A percentile compares a stretch with the other conserved stretches of the same genome.
Conservation (phyloP, 2,797 vertebrate genomes). For the Hypotaenidia okinawae region DNA sequence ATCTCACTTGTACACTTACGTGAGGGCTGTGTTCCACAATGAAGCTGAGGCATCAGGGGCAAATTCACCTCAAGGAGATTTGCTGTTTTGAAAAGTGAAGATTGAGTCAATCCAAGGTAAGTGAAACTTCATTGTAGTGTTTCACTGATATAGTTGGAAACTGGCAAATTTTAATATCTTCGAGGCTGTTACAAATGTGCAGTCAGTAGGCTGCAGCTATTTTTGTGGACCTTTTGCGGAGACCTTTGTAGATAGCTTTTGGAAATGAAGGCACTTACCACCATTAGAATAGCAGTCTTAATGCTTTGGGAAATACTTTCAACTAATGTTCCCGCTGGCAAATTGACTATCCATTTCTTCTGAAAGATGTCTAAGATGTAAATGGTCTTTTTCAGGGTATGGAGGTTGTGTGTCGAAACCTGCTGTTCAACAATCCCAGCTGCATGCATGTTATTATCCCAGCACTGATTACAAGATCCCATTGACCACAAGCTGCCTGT, state of each 20-base stretch:
- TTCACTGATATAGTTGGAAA: not conserved
- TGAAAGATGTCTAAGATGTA: not conserved
- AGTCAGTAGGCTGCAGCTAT: not conserved
- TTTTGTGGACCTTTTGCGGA: not conserved
- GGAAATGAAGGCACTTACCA: constrained; percentile 5
- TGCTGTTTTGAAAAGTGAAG: not conserved
- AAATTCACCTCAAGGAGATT: not conserved
- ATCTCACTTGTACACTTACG: rapidly evolving
- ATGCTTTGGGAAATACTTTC: constrained; percentile 41
- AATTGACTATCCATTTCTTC: constrained; percentile 44
- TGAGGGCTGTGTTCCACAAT: not conserved
- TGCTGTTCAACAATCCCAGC: constrained; percentile 62
- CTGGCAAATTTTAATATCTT: not conserved
- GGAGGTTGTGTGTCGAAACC: constrained; percentile 14
- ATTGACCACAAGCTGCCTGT: constrained; percentile 80
- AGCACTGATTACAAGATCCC: constrained; percentile 85
- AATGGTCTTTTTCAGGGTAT: constrained; percentile 11
- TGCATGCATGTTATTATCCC: constrained; percentile 75
- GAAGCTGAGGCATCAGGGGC: not conserved
- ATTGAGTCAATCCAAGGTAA: not conserved
- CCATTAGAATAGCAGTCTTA: not conserved
- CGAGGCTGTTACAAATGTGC: not conserved
- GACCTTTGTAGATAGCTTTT: not conserved
- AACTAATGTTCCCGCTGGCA: not conserved
- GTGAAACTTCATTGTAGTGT: not conserved